Evolutionary conservation across 2,797 vertebrate genomes (phyloP).

Genomic region (Yasuhikotakia modesta): DNA sequence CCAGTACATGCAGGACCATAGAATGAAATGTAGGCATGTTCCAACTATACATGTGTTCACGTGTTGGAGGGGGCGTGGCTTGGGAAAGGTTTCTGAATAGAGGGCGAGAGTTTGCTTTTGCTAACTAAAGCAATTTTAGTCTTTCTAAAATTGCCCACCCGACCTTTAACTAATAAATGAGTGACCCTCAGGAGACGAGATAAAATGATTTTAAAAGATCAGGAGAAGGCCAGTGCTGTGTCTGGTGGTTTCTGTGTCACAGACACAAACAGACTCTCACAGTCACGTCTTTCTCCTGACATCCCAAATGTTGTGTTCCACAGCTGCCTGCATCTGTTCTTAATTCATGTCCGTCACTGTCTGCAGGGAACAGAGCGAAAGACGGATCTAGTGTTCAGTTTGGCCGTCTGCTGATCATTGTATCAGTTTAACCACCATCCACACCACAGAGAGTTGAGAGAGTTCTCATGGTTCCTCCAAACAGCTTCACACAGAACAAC

Average conservation of each 20-base stretch:
- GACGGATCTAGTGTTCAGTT: conserved; percentile 47
- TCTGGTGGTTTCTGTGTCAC: background rate
- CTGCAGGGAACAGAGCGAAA: conserved; percentile 60
- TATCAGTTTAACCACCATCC: conserved; percentile 27
- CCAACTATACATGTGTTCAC: no score
- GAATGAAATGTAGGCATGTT: no score
- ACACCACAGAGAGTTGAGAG: conserved; percentile 7
- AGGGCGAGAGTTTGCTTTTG: no score
- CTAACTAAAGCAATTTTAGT: no score
- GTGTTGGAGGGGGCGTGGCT: no score
- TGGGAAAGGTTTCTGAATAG: no score
- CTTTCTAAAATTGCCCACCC: no score
- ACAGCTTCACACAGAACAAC: background rate
- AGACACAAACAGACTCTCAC: background rate
- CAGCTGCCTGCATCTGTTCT: conserved; percentile 72
- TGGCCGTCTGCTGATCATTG: conserved; percentile 39
- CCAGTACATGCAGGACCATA: no score
- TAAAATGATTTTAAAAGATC: background rate
- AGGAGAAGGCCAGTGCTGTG: background rate
- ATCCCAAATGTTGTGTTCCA: conserved; percentile 65
- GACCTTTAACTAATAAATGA: background rate
- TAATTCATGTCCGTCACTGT: conserved; percentile 70
- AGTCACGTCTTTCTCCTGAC: conserved; percentile 42
- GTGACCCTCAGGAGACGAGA: background rate
- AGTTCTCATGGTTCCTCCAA: conserved; percentile 19